These are phyloP conservation scores for Aspidiotus destructor DNA, from an alignment of 2,888 invertebrate species.

Conservation along the genomic window DNA sequence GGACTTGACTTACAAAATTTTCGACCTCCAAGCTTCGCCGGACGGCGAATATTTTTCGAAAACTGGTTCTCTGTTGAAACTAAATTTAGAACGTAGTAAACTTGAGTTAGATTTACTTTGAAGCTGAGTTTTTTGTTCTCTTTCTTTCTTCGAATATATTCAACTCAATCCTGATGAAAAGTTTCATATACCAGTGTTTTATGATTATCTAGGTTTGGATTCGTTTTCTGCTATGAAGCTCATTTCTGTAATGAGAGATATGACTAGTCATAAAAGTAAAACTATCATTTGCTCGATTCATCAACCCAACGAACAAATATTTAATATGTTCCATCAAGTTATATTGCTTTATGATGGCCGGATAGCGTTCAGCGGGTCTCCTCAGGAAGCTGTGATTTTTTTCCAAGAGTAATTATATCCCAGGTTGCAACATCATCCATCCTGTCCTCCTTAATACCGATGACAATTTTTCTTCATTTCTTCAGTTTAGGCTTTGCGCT, in stretches of 20 bases:
- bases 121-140: background rate
- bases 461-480: constrained; percentile 21
- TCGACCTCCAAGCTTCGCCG: too few species aligned
- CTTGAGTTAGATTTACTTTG: too few species aligned
- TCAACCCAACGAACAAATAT: constrained; percentile 34
- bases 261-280: constrained; percentile 48
- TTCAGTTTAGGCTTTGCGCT: constrained; percentile 62
- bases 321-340: constrained; percentile 32
- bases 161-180: background rate
- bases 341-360: constrained; percentile 34
- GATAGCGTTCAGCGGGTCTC: constrained; percentile 71
- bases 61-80: too few species aligned
- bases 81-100: too few species aligned
- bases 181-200: too few species aligned
- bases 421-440: background rate
- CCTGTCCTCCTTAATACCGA: background rate
- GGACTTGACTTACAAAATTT: too few species aligned
- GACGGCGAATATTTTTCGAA: too few species aligned
- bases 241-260: constrained; percentile 57
- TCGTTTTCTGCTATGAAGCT: constrained; percentile 84
- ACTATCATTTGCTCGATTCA: constrained; percentile 35
- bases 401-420: constrained; percentile 54
- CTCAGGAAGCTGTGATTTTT: constrained; percentile 54
- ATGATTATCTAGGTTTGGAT: constrained; percentile 48
- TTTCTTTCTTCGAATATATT: background rate